Base-by-base conservation (phyloP, 2,888 invertebrate species). In the Sicus ferrugineus region DNA sequence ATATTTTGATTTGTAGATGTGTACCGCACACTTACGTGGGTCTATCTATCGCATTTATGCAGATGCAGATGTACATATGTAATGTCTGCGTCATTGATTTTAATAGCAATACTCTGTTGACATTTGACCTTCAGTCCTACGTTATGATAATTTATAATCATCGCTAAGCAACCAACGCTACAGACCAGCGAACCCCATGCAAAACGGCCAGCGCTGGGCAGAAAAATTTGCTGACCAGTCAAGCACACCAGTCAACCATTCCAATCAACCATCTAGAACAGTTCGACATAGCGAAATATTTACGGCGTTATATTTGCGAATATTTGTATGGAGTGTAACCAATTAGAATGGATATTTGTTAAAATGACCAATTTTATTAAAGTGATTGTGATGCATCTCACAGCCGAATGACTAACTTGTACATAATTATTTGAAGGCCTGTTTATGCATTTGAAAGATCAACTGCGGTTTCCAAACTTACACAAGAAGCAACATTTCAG, bases 121-220 rank as follows among this genome's bases (percentile, higher is more conserved):
- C 69, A 50, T 69, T 63, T 63, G 58, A 69, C 71, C 71, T 71
- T 67, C 58, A 28, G 46, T 69, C 63, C 69, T 69, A 69, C 66
- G 64, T 67, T 67, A 71, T 67, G 63, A 69, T 68, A 71, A 71
- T 68, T 71, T 71, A 71, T 68, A 68, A 66, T 68, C 68, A 70
- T 62, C 34, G 34, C 38, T 9, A 34, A 21, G 50, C 21, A 30
- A 52, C 34, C 64, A 65, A 21, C 26, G 34, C 11, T 9, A 28
- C n/a, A 30, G 52, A 19, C 26, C 46, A 9, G 31, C 2, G n/a
- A 64, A 31, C n/a, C 19, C 31, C 30, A 50, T 52, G 52, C 52
- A 64, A 64, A 65, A 38, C 23, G 19, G 31, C 66, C 42, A 66
- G 34, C 42, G 16, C 7, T 42, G 42, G n/a, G n/a, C 42, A 42